A percentile compares a stretch with the other conserved stretches of the same genome.
phyloP scores from a whole-genome alignment of 2,113 vertebrate species.

The Scalopus aquaticus region DNA sequence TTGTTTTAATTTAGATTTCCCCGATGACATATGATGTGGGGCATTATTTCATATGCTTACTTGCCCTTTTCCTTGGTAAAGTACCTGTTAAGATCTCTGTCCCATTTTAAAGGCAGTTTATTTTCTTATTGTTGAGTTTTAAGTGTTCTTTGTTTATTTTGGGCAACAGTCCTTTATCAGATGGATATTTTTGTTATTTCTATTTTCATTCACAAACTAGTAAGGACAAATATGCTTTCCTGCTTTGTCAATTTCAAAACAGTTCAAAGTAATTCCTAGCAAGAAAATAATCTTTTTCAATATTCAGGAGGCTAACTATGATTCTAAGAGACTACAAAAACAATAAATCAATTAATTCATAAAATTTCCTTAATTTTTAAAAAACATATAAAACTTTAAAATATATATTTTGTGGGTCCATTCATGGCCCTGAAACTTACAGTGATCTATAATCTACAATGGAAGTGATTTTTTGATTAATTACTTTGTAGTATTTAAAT shows the following conservation, averaged over 20 bases:
- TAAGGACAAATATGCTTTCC: neutral
- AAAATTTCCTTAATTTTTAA: neutral
- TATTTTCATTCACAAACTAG: neutral
- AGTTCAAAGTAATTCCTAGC: neutral
- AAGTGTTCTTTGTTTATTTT: too few species aligned
- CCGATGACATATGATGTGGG: neutral
- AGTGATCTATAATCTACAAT: neutral
- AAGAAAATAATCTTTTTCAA: slow-evolving; percentile 18
- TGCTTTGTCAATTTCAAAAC: slow-evolving; percentile 39
- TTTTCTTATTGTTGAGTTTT: neutral
- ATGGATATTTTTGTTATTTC: neutral
- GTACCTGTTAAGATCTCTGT: neutral
- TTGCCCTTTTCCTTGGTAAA: neutral
- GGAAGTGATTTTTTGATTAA: neutral
- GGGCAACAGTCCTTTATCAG: neutral
- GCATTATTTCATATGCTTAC: neutral
- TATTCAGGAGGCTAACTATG: neutral
- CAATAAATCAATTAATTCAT: neutral
- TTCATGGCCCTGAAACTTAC: neutral
- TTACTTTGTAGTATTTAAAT: neutral
- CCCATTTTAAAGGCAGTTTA: neutral
- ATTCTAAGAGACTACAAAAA: neutral
- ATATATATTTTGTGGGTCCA: neutral
- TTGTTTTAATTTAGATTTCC: too few species aligned
- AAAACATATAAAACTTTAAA: neutral